Percentiles rank a stretch among this genome's conserved stretches.
Conservation (phyloP, 2,888 invertebrate species). For the Ophonus ardosiacus region DNA sequence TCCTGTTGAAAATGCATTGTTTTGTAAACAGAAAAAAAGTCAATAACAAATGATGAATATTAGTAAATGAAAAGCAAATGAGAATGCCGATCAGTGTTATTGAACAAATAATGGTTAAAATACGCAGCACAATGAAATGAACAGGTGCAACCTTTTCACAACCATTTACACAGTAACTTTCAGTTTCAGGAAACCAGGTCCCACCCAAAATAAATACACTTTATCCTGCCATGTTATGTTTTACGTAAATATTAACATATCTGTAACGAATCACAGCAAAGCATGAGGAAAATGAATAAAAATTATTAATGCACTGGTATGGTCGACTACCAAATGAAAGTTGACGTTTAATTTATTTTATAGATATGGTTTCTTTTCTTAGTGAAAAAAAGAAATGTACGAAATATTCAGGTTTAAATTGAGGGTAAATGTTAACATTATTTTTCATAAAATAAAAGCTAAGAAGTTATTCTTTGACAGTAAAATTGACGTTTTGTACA, state of each 20-base stretch:
- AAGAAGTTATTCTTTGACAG: too few relatives aligned
- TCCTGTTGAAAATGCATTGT: background rate
- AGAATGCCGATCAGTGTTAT: slow-evolving; percentile 22
- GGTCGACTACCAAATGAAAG: too few relatives aligned
- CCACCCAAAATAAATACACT: slow-evolving; percentile 59
- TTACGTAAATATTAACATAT: slow-evolving; percentile 61
- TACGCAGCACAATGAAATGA: slow-evolving; percentile 60
- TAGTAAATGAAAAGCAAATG: slow-evolving; percentile 22
- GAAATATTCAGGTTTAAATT: too few relatives aligned
- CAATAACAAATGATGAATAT: slow-evolving; percentile 15
- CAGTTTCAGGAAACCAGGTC: slow-evolving; percentile 58
- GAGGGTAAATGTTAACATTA: too few relatives aligned
- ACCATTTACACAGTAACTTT: slow-evolving; percentile 63
- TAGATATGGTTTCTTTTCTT: too few relatives aligned
- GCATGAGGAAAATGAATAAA: slow-evolving; percentile 59
- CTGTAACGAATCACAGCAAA: slow-evolving; percentile 63
- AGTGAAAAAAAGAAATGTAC: too few relatives aligned
- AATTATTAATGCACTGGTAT: slow-evolving; percentile 39
- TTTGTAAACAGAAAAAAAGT: background rate
- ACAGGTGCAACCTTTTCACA: slow-evolving; percentile 63
- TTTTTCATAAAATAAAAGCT: too few relatives aligned
- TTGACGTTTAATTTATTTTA: too few relatives aligned
- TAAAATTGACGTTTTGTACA: too few relatives aligned
- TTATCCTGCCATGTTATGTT: slow-evolving; percentile 58
- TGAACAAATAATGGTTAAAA: slow-evolving; percentile 35